These are phyloP conservation scores for Drosophila prostipennis DNA, from an alignment of 2,888 invertebrate genomes.

Conservation along the genomic window DNA sequence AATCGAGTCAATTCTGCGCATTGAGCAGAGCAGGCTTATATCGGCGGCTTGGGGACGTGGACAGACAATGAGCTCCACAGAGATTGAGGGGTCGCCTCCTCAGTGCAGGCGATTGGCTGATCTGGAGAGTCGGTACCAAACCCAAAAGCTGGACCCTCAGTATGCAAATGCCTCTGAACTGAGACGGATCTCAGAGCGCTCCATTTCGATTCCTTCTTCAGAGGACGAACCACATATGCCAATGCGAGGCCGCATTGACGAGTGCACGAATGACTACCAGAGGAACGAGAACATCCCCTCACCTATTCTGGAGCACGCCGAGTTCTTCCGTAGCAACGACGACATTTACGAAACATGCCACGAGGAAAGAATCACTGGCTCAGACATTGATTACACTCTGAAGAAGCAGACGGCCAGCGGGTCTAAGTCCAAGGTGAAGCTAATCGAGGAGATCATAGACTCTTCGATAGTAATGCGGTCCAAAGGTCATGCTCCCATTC, in stretches of 20 bases:
- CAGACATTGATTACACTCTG: constrained; percentile 85
- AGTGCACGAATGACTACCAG: constrained; percentile 87
- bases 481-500: constrained; percentile 90
- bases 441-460: constrained; percentile 88
- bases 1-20: constrained; percentile 89
- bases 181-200: constrained; percentile 89
- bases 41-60: constrained; percentile 88
- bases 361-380: constrained; percentile 85
- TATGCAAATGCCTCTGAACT: constrained; percentile 88
- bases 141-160: constrained; percentile 87
- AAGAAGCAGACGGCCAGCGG: constrained; percentile 75
- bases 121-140: constrained; percentile 88
- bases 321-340: constrained; percentile 87
- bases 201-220: constrained; percentile 90
- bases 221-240: constrained; percentile 89
- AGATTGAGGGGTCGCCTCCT: constrained; percentile 91
- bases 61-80: constrained; percentile 91
- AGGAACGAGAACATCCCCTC: constrained; percentile 87
- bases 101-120: constrained; percentile 88
- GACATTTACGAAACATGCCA: constrained; percentile 84
- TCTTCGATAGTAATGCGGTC: constrained; percentile 89
- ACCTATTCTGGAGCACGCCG: constrained; percentile 87
- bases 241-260: constrained; percentile 85
- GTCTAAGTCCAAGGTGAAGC: constrained; percentile 85
- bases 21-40: constrained; percentile 89